Conservation (phyloP, 2,888 invertebrate genomes). For the Drosophila setosimentum region DNA sequence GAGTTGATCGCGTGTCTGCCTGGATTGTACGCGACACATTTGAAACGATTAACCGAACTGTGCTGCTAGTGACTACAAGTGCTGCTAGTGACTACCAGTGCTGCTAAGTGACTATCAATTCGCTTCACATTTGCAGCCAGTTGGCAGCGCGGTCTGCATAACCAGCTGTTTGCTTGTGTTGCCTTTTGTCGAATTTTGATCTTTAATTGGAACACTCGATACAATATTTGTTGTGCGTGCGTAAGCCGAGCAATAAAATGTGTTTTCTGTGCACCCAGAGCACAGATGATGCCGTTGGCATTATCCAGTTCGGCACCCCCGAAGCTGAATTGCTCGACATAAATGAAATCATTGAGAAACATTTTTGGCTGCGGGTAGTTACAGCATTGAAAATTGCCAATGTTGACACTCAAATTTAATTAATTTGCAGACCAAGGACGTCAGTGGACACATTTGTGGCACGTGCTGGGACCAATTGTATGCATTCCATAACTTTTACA, state of each 20-base stretch:
- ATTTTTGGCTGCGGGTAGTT: conserved; percentile 73
- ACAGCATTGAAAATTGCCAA: not conserved
- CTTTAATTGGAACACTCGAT: conserved; percentile 11
- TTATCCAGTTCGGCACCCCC: conserved; percentile 60
- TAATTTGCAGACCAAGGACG: conserved; percentile 40
- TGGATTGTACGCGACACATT: conserved; percentile 13
- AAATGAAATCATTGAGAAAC: conserved; percentile 67
- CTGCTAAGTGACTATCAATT: conserved; percentile 28
- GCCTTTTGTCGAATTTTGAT: conserved; percentile 26
- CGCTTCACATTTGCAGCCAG: conserved; percentile 3
- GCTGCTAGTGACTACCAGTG: no score
- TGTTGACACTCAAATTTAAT: not conserved
- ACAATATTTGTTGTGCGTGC: conserved; percentile 4
- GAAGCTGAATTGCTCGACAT: conserved; percentile 64
- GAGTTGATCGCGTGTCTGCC: conserved; percentile 17
- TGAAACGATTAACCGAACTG: conserved; percentile 20
- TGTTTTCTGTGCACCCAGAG: conserved; percentile 70
- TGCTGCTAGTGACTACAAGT: no score
- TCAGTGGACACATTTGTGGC: conserved; percentile 54
- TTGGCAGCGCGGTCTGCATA: conserved; percentile 25
- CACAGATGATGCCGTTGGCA: conserved; percentile 54
- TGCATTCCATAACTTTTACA: conserved; percentile 79
- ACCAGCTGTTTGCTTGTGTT: conserved; percentile 41
- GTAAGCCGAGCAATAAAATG: conserved; percentile 42
- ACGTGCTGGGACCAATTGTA: conserved; percentile 73